Conservation (phyloP, 2,797 vertebrate species). For the Iguana delicatissima region DNA sequence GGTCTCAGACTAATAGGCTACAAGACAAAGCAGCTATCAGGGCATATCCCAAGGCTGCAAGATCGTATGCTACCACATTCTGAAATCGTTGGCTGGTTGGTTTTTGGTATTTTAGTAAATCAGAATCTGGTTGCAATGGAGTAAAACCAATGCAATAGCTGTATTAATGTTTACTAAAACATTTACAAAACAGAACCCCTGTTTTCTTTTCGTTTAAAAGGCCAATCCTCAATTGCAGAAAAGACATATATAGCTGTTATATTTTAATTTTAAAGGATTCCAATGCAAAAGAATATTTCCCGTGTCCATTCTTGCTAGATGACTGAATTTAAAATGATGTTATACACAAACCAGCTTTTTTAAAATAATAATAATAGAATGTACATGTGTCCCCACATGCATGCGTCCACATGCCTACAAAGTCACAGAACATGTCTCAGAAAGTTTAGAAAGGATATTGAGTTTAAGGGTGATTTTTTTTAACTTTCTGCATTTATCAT, state of each 20-base stretch:
- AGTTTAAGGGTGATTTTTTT: background rate
- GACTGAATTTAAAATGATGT: constrained; percentile 22
- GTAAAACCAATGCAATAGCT: background rate
- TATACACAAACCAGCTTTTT: background rate
- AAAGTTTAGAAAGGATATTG: constrained; percentile 21
- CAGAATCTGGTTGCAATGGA: background rate
- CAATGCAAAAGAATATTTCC: constrained; percentile 39
- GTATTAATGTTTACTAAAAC: background rate
- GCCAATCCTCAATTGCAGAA: background rate
- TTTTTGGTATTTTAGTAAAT: background rate
- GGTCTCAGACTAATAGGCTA: background rate
- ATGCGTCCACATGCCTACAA: background rate
- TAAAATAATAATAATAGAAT: background rate
- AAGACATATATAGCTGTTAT: background rate
- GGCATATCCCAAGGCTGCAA: background rate
- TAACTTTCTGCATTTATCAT: constrained; percentile 43
- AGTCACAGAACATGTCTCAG: background rate
- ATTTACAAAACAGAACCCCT: background rate
- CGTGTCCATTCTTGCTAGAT: background rate
- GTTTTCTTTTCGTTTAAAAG: background rate
- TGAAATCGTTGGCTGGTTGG: background rate
- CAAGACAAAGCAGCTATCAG: background rate
- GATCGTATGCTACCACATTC: background rate
- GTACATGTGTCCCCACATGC: background rate
- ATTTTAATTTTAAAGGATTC: background rate